Base-by-base conservation (phyloP, 2,888 invertebrate species). In the Atethmia centrago region DNA sequence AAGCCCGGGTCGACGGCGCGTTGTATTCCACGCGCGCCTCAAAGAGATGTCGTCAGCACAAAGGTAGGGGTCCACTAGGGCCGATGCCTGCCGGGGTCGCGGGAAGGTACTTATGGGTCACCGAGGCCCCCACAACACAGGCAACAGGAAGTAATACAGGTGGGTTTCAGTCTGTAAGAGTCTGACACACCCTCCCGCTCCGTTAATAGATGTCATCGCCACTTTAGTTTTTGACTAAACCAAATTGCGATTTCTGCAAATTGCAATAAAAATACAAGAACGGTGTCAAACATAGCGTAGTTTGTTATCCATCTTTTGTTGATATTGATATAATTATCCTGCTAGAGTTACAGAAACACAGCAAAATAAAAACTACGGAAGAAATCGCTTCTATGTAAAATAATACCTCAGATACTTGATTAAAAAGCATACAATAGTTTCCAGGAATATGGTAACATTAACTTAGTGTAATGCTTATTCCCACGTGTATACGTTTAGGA, bases 401-500 rank as follows among this genome's bases (percentile, higher is more conserved):
- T 74, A 61, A 71, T 74, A 75, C 64, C 56, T 69, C 73, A 73
- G 71, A 56, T 67, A 74, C 75, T 74, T 77, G 74, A 80, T 83
- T 65, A 80, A 77, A 80, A 55, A 71, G 73, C 82, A 82, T 75
- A 84, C 62, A 58, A 47, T 47, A 61, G 74, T 80, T 88, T 86
- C 88, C 80, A 71, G 82, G 88, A 89, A 87, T 65, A 80, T 71
- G 71, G 80, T 77, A 80, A 85, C 83, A 85, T 86, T 82, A n/a
- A n/a, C n/a, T n/a, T n/a, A 86, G 73, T 72, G 65, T 70, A 75
- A 72, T 71, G 72, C 53, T 78, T 77, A 84, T 90, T 90, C 90
- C 89, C 90, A 91, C 88, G 88, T 90, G 87, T 83, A 78, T 69
- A 77, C 77, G 77, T 68, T 67, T 74, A 83, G 63, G 61, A 80